Conservation (phyloP, 2,888 invertebrate species). For the Tinea semifulvella region DNA sequence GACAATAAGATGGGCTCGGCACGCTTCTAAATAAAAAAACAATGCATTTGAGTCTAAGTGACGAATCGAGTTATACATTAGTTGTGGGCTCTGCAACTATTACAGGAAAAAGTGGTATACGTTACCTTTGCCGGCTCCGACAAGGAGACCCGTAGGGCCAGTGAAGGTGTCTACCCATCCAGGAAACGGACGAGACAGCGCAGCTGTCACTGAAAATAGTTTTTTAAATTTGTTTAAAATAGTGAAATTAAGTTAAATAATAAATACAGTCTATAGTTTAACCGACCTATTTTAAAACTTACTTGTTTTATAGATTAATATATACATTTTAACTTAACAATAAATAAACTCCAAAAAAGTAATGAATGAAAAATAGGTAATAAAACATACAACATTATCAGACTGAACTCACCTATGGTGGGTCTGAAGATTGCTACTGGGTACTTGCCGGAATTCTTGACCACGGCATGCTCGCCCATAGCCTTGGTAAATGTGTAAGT, state of each 20-base stretch:
- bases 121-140: slow-evolving; percentile 73
- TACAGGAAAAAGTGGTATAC: too few species aligned
- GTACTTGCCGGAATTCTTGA: slow-evolving; percentile 68
- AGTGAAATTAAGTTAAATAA: too few species aligned
- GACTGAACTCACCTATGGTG: slow-evolving; percentile 72
- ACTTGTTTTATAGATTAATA: too few species aligned
- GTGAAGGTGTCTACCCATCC: slow-evolving; percentile 97
- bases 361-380: too few species aligned
- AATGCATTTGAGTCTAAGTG: too few species aligned
- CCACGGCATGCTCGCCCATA: slow-evolving; percentile 79
- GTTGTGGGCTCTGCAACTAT: too few species aligned
- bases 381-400: neutral
- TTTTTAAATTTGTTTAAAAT: too few species aligned
- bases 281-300: too few species aligned
- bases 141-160: slow-evolving; percentile 82
- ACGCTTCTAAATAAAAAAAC: slow-evolving; percentile 36
- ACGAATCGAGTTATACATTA: too few species aligned
- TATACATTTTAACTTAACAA: too few species aligned
- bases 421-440: slow-evolving; percentile 84
- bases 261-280: too few species aligned
- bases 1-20: slow-evolving; percentile 41
- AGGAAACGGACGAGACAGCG: slow-evolving; percentile 67
- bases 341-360: too few species aligned
- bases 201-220: slow-evolving; percentile 71
- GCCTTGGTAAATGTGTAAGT: slow-evolving; percentile 92